These are phyloP conservation scores for Hydrozoanthus tunicans DNA, from an alignment of 64 coral and sea anemone species.

Conservation along the genomic window DNA sequence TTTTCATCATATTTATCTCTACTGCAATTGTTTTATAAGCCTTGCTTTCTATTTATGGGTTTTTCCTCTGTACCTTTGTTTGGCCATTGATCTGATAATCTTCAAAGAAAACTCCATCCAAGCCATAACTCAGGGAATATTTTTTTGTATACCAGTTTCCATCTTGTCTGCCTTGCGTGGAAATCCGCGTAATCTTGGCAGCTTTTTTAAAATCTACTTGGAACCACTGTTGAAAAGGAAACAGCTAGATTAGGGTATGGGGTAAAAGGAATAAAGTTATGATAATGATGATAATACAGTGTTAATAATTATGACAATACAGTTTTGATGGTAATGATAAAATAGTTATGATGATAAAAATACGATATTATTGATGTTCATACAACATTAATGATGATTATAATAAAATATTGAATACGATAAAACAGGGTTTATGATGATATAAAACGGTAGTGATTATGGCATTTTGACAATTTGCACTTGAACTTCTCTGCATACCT, in stretches of 20 bases:
- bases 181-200: constrained; percentile 19
- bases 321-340: no score
- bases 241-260: neutral
- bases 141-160: neutral
- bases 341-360: no score
- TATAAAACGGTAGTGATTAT: no score
- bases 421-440: no score
- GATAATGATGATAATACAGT: neutral
- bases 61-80: neutral
- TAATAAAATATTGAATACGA: no score
- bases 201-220: constrained; percentile 31
- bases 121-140: constrained; percentile 4
- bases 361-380: no score
- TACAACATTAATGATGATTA: no score
- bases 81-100: constrained; percentile 13
- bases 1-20: no score
- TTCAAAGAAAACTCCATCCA: constrained; percentile 39
- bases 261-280: no score
- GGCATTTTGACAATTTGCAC: neutral
- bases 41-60: no score
- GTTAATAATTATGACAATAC: neutral
- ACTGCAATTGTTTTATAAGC: no score
- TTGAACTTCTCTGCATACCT: neutral
- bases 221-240: neutral
- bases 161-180: constrained; percentile 34